Percentiles rank a stretch among this genome's conserved stretches.
Evolutionary conservation across 2,797 vertebrate species (phyloP).

Genomic region (Paedocypris micromegethes): DNA sequence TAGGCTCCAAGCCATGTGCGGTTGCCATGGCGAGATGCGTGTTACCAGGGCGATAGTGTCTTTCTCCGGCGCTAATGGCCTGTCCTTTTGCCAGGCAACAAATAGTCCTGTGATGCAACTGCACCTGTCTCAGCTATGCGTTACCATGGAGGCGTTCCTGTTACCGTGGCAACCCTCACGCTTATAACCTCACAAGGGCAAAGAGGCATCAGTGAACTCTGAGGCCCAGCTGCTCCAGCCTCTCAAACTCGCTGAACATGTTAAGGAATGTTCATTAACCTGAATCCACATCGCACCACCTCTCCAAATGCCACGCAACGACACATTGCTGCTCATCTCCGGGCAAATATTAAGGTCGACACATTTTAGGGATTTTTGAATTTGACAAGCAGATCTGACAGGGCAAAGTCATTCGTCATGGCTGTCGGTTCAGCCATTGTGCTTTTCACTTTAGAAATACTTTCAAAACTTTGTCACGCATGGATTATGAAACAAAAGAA

Average conservation of each 20-base stretch:
- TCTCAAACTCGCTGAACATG: slow-evolving; percentile 43
- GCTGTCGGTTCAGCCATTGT: too few species aligned
- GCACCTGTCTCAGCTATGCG: slow-evolving; percentile 75
- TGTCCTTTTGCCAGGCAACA: slow-evolving; percentile 84
- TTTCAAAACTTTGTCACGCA: too few species aligned
- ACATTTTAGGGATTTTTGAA: too few species aligned
- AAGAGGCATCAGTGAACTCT: slow-evolving; percentile 65
- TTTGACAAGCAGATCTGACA: too few species aligned
- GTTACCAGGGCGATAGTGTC: slow-evolving; percentile 74
- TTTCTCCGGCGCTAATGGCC: slow-evolving; percentile 74
- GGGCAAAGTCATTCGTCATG: too few species aligned
- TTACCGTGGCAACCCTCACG: slow-evolving; percentile 75
- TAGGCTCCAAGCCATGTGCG: slow-evolving; percentile 67
- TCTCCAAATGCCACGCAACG: not conserved
- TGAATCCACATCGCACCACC: slow-evolving; percentile 27
- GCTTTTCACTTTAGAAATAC: too few species aligned
- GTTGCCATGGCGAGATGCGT: slow-evolving; percentile 69
- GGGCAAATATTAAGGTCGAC: too few species aligned
- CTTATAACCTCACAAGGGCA: slow-evolving; percentile 76
- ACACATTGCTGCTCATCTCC: not conserved
- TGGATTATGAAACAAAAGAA: too few species aligned
- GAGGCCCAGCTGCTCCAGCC: slow-evolving; percentile 70
- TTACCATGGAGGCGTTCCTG: slow-evolving; percentile 74
- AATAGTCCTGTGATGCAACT: slow-evolving; percentile 77
- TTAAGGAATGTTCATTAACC: slow-evolving; percentile 62